Evolutionary conservation across 2,888 invertebrate species (phyloP).

Genomic region (Chloroclysta siterata): DNA sequence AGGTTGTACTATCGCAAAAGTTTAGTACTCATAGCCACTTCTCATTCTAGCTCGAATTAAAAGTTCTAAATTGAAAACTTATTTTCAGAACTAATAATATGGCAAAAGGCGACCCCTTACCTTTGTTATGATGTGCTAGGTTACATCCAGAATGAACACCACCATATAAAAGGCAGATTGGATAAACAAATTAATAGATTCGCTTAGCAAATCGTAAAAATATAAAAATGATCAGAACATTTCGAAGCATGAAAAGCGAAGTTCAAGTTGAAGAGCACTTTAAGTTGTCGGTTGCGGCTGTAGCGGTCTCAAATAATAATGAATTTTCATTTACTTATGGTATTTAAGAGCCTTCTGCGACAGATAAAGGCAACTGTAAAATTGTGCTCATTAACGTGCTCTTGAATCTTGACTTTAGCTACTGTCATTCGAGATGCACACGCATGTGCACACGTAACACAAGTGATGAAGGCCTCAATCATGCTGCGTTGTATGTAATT

Average conservation of each 20-base stretch:
- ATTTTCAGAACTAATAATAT: background rate
- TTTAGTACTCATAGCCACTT: background rate
- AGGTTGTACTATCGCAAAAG: slow-evolving; percentile 13
- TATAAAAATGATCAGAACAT: too few species aligned
- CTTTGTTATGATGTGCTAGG: slow-evolving; percentile 9
- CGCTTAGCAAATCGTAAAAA: background rate
- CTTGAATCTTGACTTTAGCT: slow-evolving; percentile 12
- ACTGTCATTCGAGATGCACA: slow-evolving; percentile 14
- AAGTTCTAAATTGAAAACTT: background rate
- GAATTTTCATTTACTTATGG: too few species aligned
- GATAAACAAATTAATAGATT: background rate
- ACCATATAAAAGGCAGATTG: slow-evolving; percentile 18
- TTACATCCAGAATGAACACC: slow-evolving; percentile 13
- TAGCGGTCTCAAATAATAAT: too few species aligned
- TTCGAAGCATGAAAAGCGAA: too few species aligned
- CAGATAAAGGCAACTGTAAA: background rate
- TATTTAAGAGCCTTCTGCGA: background rate
- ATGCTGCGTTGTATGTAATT: slow-evolving; percentile 11
- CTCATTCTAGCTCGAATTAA: too few species aligned
- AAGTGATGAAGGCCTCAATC: background rate
- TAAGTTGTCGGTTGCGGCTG: too few species aligned
- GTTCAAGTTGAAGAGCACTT: too few species aligned
- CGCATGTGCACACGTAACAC: background rate
- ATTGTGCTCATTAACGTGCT: background rate
- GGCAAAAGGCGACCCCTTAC: slow-evolving; percentile 11